These are phyloP conservation scores for Centropristis striata DNA, from an alignment of 2,113 vertebrate species.

Conservation along the genomic window DNA sequence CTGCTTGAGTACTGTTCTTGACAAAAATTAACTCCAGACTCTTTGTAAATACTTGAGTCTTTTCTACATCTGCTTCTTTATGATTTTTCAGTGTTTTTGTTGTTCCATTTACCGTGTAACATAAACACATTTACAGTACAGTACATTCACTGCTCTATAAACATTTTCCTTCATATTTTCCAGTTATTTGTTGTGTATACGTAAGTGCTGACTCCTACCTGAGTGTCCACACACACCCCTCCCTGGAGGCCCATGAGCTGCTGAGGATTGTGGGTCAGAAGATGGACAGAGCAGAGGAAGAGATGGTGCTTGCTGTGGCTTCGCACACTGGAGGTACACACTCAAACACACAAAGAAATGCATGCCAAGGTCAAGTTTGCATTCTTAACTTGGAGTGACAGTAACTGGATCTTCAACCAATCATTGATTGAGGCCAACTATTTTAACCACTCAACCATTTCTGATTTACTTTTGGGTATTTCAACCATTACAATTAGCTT, in stretches of 20 bases:
- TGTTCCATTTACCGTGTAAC: background rate
- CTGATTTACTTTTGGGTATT: background rate
- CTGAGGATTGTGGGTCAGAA: slow-evolving; percentile 91
- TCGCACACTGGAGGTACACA: slow-evolving; percentile 88
- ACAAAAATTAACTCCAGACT: slow-evolving; percentile 11
- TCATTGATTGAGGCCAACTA: background rate
- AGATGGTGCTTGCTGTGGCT: slow-evolving; percentile 90
- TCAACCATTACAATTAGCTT: background rate
- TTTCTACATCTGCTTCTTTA: background rate
- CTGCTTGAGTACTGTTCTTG: background rate
- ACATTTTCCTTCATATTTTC: slow-evolving; percentile 43
- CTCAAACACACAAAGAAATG: slow-evolving; percentile 2
- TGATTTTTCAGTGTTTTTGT: background rate
- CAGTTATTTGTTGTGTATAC: slow-evolving; percentile 95
- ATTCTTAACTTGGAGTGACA: background rate
- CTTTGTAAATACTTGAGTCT: background rate
- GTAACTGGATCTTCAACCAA: background rate
- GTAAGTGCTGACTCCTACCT: slow-evolving; percentile 95
- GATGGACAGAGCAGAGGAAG: slow-evolving; percentile 91
- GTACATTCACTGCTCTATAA: background rate
- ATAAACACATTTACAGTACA: background rate
- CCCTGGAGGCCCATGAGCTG: slow-evolving; percentile 91
- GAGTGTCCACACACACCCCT: slow-evolving; percentile 91
- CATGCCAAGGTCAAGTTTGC: background rate
- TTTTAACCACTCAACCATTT: background rate